These are phyloP conservation scores for Chiloscyllium plagiosum DNA, from an alignment of 2,113 vertebrate species.

Conservation along the genomic window DNA sequence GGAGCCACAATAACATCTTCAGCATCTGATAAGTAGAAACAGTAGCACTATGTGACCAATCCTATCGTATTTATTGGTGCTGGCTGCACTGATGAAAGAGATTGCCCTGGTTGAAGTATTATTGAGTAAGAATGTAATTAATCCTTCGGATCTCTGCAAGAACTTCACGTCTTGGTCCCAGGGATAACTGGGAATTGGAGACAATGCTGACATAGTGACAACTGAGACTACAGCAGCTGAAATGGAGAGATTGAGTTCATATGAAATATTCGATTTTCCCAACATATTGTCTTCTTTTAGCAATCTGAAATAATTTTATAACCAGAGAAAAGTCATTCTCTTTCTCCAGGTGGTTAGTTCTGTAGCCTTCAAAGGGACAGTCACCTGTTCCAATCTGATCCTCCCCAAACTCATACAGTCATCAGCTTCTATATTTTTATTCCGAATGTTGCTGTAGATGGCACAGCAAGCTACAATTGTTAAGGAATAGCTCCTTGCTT, in stretches of 20 bases:
- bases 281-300: background rate
- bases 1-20: conserved; percentile 19
- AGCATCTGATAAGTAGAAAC: background rate
- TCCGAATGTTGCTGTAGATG: background rate
- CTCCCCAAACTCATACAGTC: background rate
- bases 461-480: too few species aligned
- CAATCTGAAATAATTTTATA: background rate
- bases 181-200: background rate
- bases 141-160: background rate
- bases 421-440: background rate
- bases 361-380: background rate
- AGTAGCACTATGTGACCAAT: background rate
- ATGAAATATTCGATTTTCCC: background rate
- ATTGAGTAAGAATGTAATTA: background rate
- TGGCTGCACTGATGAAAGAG: background rate
- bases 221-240: background rate
- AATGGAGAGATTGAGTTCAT: background rate
- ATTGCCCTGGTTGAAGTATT: background rate
- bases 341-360: background rate
- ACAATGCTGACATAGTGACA: background rate
- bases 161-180: background rate
- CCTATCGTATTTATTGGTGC: background rate
- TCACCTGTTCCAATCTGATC: background rate
- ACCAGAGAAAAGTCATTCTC: background rate
- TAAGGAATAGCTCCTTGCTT: background rate